A percentile compares a stretch with the other conserved stretches of the same genome.
These are phyloP conservation scores for Hypomecis punctinalis DNA, from an alignment of 2,888 invertebrate genomes.

Conservation along the genomic window DNA sequence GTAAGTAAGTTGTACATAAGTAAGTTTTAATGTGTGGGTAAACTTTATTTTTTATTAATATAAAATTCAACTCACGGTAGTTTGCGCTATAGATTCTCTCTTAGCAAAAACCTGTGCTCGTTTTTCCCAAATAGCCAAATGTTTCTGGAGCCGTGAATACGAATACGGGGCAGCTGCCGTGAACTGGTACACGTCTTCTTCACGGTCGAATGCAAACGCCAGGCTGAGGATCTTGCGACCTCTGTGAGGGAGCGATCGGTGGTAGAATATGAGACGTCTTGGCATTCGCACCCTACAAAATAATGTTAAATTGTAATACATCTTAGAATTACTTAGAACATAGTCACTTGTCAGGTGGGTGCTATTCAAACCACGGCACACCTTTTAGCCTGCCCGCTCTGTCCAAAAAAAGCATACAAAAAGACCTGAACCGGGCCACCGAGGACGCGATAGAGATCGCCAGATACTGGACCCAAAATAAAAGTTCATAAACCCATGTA, in stretches of 20 bases:
- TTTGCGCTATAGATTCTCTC: conserved; percentile 88
- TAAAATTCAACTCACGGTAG: conserved; percentile 75
- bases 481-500: too few species aligned
- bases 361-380: too few species aligned
- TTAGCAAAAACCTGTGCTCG: conserved; percentile 88
- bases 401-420: too few species aligned
- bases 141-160: conserved; percentile 95
- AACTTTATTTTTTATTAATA: too few species aligned
- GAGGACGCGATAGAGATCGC: too few species aligned
- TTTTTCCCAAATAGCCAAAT: conserved; percentile 89
- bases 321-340: too few species aligned
- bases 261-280: conserved; percentile 94
- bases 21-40: too few species aligned
- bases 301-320: not conserved
- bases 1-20: too few species aligned
- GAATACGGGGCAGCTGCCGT: conserved; percentile 97
- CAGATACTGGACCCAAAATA: too few species aligned
- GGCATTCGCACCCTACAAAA: conserved; percentile 90
- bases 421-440: too few species aligned
- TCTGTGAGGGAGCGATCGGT: conserved; percentile 94
- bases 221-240: conserved; percentile 97
- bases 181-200: conserved; percentile 98
- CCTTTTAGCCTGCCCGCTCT: too few species aligned
- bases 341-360: too few species aligned
- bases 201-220: conserved; percentile 97